A percentile compares a stretch with the other conserved stretches of the same genome.
Evolutionary conservation across 1,140 invertebrate species (phyloP).

Genomic region (fruit fly (Drosophila melanogaster)): Release_6_plus_ISO1_MT NT_037436.4:21114001-21114500

Average conservation of each 20-base stretch:
- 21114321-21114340: no score
- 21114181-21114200: no score
- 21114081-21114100: constrained; percentile 5
- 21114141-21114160: background rate
- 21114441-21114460: background rate
- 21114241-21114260: no score
- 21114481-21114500: background rate
- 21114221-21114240: no score
- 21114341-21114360: no score
- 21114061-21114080: constrained; percentile 47
- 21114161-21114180: background rate
- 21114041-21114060: constrained; percentile 46
- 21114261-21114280: no score
- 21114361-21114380: no score
- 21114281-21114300: no score
- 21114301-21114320: no score
- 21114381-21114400: no score
- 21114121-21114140: background rate
- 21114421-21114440: background rate
- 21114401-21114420: no score
- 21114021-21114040: constrained; percentile 73
- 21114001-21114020: constrained; percentile 72
- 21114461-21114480: background rate
- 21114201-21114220: no score
- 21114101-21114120: constrained; percentile 13